Conservation (phyloP, 2,888 invertebrate species). For the Tridacna crocea region DNA sequence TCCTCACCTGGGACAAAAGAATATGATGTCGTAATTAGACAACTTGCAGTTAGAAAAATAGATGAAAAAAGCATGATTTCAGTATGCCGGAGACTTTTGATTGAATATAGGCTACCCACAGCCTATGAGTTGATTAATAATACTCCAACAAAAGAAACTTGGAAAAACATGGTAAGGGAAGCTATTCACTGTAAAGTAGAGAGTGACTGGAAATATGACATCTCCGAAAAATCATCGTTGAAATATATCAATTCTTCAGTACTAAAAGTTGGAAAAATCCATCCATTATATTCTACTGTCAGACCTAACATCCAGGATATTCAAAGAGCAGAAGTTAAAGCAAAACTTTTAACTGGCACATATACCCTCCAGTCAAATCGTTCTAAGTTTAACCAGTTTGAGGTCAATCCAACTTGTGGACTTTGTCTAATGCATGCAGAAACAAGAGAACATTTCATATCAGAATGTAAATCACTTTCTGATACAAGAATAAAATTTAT, state of each 20-base stretch:
- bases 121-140: neutral
- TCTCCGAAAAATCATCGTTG: neutral
- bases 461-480: neutral
- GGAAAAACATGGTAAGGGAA: neutral
- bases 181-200: neutral
- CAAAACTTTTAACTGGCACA: neutral
- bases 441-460: slow-evolving; percentile 8
- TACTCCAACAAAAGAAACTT: neutral
- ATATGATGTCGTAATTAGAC: neutral
- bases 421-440: neutral
- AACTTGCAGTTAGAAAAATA: neutral
- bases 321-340: slow-evolving; percentile 1
- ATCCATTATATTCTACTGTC: neutral
- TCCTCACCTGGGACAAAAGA: neutral
- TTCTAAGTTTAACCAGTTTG: neutral
- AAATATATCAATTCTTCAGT: neutral
- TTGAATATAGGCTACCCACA: neutral
- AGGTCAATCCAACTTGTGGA: neutral
- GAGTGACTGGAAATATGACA: neutral
- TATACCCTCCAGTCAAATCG: slow-evolving; percentile 2
- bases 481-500: neutral
- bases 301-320: neutral
- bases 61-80: neutral
- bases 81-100: neutral
- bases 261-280: neutral